Evolutionary conservation across 1,140 invertebrate genomes (phyloP).

Genomic region (Pseudomyrmex cubaensis): DNA sequence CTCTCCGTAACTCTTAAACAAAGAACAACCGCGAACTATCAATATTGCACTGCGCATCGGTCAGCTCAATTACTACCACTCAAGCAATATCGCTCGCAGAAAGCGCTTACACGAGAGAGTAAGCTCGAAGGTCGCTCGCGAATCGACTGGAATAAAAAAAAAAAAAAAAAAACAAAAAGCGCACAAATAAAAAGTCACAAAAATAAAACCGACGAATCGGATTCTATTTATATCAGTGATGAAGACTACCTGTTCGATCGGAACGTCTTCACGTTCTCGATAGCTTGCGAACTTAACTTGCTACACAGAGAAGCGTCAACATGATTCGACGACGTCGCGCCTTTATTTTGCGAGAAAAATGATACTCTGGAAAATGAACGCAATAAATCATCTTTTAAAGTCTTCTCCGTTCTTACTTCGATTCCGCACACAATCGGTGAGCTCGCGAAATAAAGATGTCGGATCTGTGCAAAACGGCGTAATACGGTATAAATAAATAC

Average conservation of each 20-base stretch:
- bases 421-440: neutral
- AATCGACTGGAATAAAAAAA: neutral
- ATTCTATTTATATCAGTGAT: conserved; percentile 54
- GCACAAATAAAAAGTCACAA: conserved; percentile 8
- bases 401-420: neutral
- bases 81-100: conserved; percentile 16
- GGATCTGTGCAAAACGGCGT: neutral
- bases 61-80: conserved; percentile 16
- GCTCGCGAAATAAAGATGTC: conserved; percentile 27
- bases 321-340: conserved; percentile 19
- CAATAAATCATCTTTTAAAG: conserved; percentile 44
- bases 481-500: conserved; percentile 46
- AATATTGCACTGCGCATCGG: conserved; percentile 31
- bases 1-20: conserved; percentile 30
- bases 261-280: conserved; percentile 19
- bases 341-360: conserved; percentile 19
- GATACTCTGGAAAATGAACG: conserved; percentile 1
- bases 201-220: conserved; percentile 34
- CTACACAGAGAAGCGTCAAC: neutral
- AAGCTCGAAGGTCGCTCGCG: neutral
- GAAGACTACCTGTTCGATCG: conserved; percentile 48
- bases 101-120: neutral
- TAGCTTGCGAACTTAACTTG: conserved; percentile 9
- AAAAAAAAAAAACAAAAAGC: conserved; percentile 34
- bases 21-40: conserved; percentile 10